These are phyloP conservation scores for Tuta absoluta DNA, from an alignment of 2,888 invertebrate species.

Conservation along the genomic window DNA sequence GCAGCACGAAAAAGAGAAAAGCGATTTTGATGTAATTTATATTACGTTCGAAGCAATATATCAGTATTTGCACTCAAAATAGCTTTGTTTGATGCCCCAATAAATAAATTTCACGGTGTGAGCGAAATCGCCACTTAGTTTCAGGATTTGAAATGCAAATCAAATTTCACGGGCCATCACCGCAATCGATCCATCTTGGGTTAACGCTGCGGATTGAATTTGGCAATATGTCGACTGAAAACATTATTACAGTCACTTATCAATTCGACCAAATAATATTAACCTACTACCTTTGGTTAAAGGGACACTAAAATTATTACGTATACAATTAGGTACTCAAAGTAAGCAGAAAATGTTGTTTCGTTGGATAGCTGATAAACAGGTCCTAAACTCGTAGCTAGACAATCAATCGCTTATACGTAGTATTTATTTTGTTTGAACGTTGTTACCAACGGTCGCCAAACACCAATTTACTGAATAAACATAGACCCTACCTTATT, in stretches of 20 bases:
- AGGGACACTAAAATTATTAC: not conserved
- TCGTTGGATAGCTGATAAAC: too few relatives aligned
- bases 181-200: slow-evolving; percentile 12
- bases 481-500: slow-evolving; percentile 81
- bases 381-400: too few relatives aligned
- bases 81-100: slow-evolving; percentile 10
- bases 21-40: slow-evolving; percentile 7
- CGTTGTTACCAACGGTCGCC: slow-evolving; percentile 43
- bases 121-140: slow-evolving; percentile 11
- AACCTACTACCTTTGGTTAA: not conserved
- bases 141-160: slow-evolving; percentile 13
- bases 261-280: not conserved
- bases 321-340: too few relatives aligned
- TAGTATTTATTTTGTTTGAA: not conserved
- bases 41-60: not conserved
- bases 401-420: slow-evolving; percentile 18
- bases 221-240: slow-evolving; percentile 12
- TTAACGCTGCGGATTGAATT: slow-evolving; percentile 7
- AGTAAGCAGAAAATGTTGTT: too few relatives aligned
- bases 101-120: slow-evolving; percentile 12
- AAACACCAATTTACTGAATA: slow-evolving; percentile 72
- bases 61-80: slow-evolving; percentile 4
- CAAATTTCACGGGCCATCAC: slow-evolving; percentile 17
- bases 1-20: slow-evolving; percentile 6
- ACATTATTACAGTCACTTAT: not conserved